A percentile compares a stretch with the other conserved stretches of the same genome.
phyloP scores from a whole-genome alignment of 2,113 vertebrate genomes.

The Pogona vitticeps region DNA sequence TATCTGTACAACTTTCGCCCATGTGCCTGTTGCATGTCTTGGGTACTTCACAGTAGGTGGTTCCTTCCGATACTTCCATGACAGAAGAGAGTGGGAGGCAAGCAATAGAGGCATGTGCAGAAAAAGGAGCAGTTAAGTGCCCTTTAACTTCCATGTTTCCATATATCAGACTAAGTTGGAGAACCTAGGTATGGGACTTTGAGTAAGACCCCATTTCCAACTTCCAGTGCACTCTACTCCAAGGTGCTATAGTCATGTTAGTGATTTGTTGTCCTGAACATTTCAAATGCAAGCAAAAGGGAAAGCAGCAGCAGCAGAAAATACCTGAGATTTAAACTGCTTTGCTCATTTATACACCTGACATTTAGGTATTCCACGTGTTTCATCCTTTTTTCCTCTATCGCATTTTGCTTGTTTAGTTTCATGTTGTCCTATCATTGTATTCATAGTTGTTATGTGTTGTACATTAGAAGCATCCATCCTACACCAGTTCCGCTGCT shows the following conservation, averaged over 20 bases:
- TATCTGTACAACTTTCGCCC: background rate
- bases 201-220: no score
- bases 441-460: constrained; percentile 83
- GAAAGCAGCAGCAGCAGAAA: constrained; percentile 49
- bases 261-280: constrained; percentile 38
- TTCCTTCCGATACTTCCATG: background rate
- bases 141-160: background rate
- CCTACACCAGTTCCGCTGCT: constrained; percentile 86
- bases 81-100: no score
- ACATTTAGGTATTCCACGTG: constrained; percentile 64
- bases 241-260: constrained; percentile 57
- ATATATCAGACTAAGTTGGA: background rate
- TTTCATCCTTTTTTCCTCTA: constrained; percentile 67
- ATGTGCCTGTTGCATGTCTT: background rate
- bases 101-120: background rate
- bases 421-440: constrained; percentile 73
- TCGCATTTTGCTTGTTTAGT: constrained; percentile 73
- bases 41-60: background rate
- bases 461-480: constrained; percentile 91
- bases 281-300: constrained; percentile 11
- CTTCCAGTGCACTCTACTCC: background rate
- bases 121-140: background rate
- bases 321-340: constrained; percentile 60
- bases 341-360: constrained; percentile 55
- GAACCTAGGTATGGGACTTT: background rate